Percentiles rank a stretch among this genome's conserved stretches.
These are phyloP conservation scores for Suillia variegata DNA, from an alignment of 2,888 invertebrate genomes.

Conservation along the genomic window DNA sequence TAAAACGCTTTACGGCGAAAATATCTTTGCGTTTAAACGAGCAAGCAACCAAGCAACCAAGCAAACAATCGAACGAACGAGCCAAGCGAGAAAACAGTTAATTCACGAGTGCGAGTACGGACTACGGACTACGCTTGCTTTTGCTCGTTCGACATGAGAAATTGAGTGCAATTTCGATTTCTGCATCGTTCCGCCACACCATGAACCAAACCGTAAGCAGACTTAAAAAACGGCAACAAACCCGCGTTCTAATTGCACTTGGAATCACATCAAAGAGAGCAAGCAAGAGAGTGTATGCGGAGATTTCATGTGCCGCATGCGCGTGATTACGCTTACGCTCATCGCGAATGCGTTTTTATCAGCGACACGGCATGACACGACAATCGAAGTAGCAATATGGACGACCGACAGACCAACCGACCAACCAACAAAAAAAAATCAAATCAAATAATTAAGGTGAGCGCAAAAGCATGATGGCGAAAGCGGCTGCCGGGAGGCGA, in stretches of 20 bases:
- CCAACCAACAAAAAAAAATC: neutral
- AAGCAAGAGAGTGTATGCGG: neutral
- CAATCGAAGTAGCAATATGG: neutral
- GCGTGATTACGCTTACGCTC: neutral
- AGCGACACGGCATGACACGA: neutral
- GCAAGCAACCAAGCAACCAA: neutral
- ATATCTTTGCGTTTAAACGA: neutral
- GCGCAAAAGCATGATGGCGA: neutral
- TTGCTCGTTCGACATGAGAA: too few relatives aligned
- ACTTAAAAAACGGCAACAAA: neutral
- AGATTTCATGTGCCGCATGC: constrained; percentile 7
- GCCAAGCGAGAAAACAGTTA: constrained; percentile 7
- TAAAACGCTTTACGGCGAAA: neutral
- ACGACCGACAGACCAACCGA: constrained; percentile 2
- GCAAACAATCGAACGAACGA: neutral
- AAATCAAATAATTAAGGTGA: neutral
- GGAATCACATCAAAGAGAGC: neutral
- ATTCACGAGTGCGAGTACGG: constrained; percentile 5
- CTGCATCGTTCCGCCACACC: neutral
- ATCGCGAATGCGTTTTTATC: constrained; percentile 11
- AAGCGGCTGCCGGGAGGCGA: too few relatives aligned
- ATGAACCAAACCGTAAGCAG: neutral
- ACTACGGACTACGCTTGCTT: too few relatives aligned
- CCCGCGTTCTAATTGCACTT: neutral
- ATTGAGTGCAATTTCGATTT: neutral